Evolutionary conservation across 2,888 invertebrate species (phyloP).

Genomic region (Mythimna vitellina): DNA sequence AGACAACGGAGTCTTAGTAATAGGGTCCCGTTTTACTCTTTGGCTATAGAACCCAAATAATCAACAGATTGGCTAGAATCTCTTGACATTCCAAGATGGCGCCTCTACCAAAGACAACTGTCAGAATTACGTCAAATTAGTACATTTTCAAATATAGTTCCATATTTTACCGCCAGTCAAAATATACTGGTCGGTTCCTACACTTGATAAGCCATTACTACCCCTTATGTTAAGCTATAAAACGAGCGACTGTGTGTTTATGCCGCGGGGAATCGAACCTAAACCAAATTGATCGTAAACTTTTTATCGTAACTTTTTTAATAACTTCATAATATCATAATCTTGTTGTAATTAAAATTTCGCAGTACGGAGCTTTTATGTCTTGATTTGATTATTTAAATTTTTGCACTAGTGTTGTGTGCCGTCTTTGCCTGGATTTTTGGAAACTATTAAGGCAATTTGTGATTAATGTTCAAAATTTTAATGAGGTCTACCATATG

Average conservation of each 20-base stretch:
- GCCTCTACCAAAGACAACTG: constrained; percentile 14
- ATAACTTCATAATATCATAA: constrained; percentile 52
- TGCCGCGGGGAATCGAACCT: constrained; percentile 60
- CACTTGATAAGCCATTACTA: constrained; percentile 48
- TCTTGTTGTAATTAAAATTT: constrained; percentile 59
- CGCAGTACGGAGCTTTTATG: constrained; percentile 49
- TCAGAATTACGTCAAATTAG: constrained; percentile 3
- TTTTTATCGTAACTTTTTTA: constrained; percentile 54
- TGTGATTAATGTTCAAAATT: too few species aligned
- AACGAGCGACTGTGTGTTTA: constrained; percentile 63
- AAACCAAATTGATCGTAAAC: constrained; percentile 77
- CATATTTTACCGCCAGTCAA: constrained; percentile 4
- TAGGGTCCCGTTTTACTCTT: too few species aligned
- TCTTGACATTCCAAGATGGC: constrained; percentile 15
- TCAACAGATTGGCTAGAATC: neutral
- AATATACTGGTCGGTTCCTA: constrained; percentile 18
- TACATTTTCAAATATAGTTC: neutral
- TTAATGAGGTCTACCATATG: too few species aligned
- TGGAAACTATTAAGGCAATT: neutral
- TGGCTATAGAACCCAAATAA: neutral
- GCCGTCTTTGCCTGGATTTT: constrained; percentile 8
- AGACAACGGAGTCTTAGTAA: too few species aligned
- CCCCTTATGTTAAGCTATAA: constrained; percentile 34
- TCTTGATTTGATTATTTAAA: constrained; percentile 48
- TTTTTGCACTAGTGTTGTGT: neutral